phyloP scores from a whole-genome alignment of 2,113 vertebrate genomes.

The Jaculus jaculus region DNA sequence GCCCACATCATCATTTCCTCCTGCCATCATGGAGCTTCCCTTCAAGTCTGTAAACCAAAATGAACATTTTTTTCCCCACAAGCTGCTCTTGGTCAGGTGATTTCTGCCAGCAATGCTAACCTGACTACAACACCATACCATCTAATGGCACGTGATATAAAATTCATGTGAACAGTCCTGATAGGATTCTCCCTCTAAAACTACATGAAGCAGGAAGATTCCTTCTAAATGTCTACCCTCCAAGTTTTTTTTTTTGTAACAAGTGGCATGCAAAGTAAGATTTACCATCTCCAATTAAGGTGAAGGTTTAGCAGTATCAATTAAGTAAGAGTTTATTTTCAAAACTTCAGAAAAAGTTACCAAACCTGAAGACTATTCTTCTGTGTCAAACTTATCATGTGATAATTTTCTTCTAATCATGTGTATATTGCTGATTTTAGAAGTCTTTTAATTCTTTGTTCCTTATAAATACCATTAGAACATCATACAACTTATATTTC shows the following conservation, averaged over 20 bases:
- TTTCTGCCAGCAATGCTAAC: no score
- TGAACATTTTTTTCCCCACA: no score
- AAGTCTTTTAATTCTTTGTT: background rate
- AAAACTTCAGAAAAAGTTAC: conserved; percentile 16
- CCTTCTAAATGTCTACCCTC: background rate
- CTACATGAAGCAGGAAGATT: background rate
- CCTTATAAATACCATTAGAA: conserved; percentile 37
- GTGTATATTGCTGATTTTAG: conserved; percentile 9
- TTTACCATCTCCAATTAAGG: conserved; percentile 18
- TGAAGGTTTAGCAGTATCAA: background rate
- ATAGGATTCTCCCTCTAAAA: background rate
- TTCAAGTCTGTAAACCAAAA: no score
- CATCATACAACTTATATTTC: background rate
- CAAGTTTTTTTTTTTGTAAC: background rate
- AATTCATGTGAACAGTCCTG: background rate
- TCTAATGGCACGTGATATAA: background rate
- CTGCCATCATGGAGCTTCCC: no score
- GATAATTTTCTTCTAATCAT: conserved; percentile 14
- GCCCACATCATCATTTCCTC: no score
- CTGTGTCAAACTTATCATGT: background rate
- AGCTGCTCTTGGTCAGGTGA: no score
- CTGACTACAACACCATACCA: no score
- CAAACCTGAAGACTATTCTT: background rate
- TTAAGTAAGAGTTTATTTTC: conserved; percentile 24
- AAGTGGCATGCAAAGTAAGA: background rate